phyloP scores from a whole-genome alignment of 2,888 invertebrate species.

The Polia nebulosa region DNA sequence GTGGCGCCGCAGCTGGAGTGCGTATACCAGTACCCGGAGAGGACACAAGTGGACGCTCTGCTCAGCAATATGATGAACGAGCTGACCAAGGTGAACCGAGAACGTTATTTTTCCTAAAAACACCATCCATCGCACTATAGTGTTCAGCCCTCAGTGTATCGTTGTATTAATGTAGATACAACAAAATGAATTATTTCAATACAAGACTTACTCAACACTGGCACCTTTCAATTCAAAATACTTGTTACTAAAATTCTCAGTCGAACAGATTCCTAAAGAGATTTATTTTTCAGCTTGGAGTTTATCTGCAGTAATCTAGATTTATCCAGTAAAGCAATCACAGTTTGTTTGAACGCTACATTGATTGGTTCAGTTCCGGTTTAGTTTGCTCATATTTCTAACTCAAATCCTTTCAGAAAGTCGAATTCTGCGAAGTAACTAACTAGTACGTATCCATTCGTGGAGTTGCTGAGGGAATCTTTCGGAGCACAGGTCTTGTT shows the following conservation, averaged over 20 bases:
- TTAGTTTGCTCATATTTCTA: constrained; percentile 28
- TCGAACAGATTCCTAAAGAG: constrained; percentile 25
- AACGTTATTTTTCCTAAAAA: background rate
- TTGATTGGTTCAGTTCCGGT: constrained; percentile 28
- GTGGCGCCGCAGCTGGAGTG: constrained; percentile 66
- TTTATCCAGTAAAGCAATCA: constrained; percentile 47
- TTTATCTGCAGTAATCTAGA: constrained; percentile 40
- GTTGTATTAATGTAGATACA: background rate
- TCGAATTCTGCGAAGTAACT: background rate
- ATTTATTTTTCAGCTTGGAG: constrained; percentile 34
- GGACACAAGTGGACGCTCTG: constrained; percentile 69
- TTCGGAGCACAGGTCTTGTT: too few species aligned
- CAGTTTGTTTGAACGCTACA: constrained; percentile 43
- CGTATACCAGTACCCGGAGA: constrained; percentile 72
- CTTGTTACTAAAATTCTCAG: constrained; percentile 26
- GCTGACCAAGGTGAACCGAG: constrained; percentile 72
- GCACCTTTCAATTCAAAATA: constrained; percentile 36
- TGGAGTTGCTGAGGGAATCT: background rate
- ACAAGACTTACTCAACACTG: constrained; percentile 1
- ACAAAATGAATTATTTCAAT: constrained; percentile 12
- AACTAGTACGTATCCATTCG: background rate
- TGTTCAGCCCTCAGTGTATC: background rate
- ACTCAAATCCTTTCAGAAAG: constrained; percentile 4
- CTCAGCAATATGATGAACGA: constrained; percentile 79
- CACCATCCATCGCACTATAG: too few species aligned